Evolutionary conservation across 2,888 invertebrate species (phyloP), one percentile per base, ranked within the genome.

Genomic region (Acleris literana): DNA sequence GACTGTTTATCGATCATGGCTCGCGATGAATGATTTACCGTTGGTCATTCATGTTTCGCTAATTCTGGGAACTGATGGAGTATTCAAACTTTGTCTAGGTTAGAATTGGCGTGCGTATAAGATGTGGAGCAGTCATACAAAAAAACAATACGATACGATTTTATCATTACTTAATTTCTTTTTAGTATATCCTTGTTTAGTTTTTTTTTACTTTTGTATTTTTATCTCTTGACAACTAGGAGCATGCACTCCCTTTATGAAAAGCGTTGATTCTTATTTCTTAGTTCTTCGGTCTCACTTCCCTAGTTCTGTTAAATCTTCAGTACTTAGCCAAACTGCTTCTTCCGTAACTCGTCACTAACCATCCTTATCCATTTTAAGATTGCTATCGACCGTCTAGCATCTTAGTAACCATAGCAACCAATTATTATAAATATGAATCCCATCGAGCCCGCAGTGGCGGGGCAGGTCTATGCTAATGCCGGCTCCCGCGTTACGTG

Each of bases 401-500:
- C 17, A 18, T 54, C 33, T 9, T 29, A 18, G 55, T 20, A 43
- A 55, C 55, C 43, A 55, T 43, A 20, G 43, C 33, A 16, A 20
- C 20, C 16, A 46, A 46, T 16, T 46, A 46, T 46, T 46, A 46
- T 46, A 62, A 63, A 55, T 20, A 48, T 43, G 48, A 39, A 13
- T n/a, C 5, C 17, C 17, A 20, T 56, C 25, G 68, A 60, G 39
- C 58, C 55, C 20, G 79, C 76, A 74, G 74, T 54, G 52, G 33
- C 33, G 33, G 33, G 68, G 64, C 71, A 69, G 82, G 81, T 72
- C 80, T 81, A 86, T 85, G 86, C 78, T 83, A 87, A 86, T 85
- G 72, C 68, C 56, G 67, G 87, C 88, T 87, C 79, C 89, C 79
- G 87, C 77, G 86, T 85, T 89, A 89, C 89, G 85, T 84, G 76